Base-by-base conservation (phyloP, 2,113 vertebrate species). In the Thryonomys swinderianus region DNA sequence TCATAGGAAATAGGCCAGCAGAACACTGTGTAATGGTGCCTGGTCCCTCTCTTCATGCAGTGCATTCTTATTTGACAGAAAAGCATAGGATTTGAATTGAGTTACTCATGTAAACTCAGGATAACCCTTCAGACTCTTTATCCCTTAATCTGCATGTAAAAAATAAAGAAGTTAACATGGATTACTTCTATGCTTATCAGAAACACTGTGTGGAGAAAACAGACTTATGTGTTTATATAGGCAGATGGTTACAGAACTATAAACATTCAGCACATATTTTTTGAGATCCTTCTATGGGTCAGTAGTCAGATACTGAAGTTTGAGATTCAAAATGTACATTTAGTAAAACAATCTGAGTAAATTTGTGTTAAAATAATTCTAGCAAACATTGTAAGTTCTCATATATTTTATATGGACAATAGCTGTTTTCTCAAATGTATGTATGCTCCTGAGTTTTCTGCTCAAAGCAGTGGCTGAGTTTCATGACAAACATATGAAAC, bases 401-500 rank as follows among this genome's bases (percentile, higher is more conserved):
- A 21, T 64, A 30, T 48, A 80, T 83, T 93, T 94, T 48, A 86
- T 57, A 57, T 53, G 17, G 21, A 48, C 95, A 91, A 7, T 93
- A 27, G 13, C 85, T 32, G 10, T 67, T 55, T 94, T 88, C 25
- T 88, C 13, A 91, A 85, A 27, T 94, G 4, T 40, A 83, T 86
- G 30, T 66, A 74, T 74, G 18, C 9, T 67, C 25, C 4, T 45
- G 76, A 74, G 7, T 57, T 83, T 62, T 85, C 18, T 79, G 91
- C 82, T 85, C 62, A 90, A 88, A 51, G 48, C 59, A 6, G 20
- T 91, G 5, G 0, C 23, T 86, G 61, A 94, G 74, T 85, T 34
- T 91, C 78, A 53, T 96, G 66, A 88, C 2, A 94, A 94, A 92
- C 32, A 89, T 61, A 61, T 91, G 21, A 88, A 85, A 92, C 74